These are phyloP conservation scores for Myopa testacea DNA, from an alignment of 2,888 invertebrate genomes.

Conservation along the genomic window DNA sequence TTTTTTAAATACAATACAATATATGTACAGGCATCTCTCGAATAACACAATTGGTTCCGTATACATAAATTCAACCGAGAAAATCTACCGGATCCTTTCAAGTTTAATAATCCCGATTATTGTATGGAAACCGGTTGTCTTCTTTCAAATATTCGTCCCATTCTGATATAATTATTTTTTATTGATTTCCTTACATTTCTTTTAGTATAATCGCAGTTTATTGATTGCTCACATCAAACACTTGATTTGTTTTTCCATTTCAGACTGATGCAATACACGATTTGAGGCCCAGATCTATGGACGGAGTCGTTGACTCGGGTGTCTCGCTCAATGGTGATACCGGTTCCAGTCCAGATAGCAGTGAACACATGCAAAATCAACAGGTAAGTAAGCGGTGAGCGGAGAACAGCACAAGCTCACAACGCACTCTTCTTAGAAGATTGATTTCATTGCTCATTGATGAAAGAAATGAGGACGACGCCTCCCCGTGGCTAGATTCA, in stretches of 20 bases:
- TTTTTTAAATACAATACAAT: no score
- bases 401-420: not conserved
- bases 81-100: no score
- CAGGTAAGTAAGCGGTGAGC: slow-evolving; percentile 54
- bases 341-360: slow-evolving; percentile 65
- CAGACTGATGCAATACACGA: slow-evolving; percentile 66
- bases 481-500: no score
- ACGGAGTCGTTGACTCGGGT: slow-evolving; percentile 66
- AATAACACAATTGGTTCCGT: no score
- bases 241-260: slow-evolving; percentile 45
- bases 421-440: not conserved
- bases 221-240: slow-evolving; percentile 15
- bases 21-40: no score
- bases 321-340: slow-evolving; percentile 65
- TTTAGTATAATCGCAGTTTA: not conserved
- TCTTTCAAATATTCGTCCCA: no score
- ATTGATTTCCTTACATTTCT: no score
- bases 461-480: no score
- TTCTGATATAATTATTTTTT: no score
- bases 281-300: slow-evolving; percentile 66
- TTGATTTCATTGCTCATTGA: not conserved
- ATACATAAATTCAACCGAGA: no score
- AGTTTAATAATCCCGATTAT: no score
- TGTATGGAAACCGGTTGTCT: no score
- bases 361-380: slow-evolving; percentile 61